Evolutionary conservation across 2,797 vertebrate species (phyloP), one percentile per base, ranked within the genome.

Genomic region (Gymnoscopelus braueri): DNA sequence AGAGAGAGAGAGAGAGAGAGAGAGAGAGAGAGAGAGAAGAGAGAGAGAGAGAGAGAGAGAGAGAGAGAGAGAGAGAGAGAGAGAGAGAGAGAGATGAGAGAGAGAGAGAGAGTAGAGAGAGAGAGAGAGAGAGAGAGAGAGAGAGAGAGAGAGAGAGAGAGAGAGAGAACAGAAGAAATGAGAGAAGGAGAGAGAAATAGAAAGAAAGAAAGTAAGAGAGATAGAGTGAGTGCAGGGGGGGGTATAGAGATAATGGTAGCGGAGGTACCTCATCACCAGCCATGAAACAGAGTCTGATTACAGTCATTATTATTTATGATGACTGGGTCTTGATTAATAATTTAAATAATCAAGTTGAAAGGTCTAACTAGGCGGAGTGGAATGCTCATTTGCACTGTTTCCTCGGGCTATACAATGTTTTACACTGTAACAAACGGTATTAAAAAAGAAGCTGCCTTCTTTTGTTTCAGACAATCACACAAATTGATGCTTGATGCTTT

Each of bases 231-330:
- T 13, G 50, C 12, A 15, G n/a, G 32, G 56, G 8, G 13, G n/a
- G 59, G n/a, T 26, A 79, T 81, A 77, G 83, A 74, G 75, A 80
- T 83, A 84, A 89, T 88, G 82, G 65, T 85, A 87, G 76, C 69
- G 72, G 77, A 88, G 77, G 69, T 78, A 77, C 13, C 76, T 89
- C 87, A 78, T 84, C 85, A 90, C 57, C 77, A 82, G 61, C 81
- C 86, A 85, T 83, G 79, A 80, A 88, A 83, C 77, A 67, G 39
- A 64, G 57, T 85, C 52, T 91, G 84, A 92, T 92, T 89, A 79
- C 75, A 86, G 71, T 76, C 81, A 78, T 81, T 81, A 87, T 86
- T 86, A 82, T 73, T 88, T 82, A 80, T 72, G 78, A 84, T 88
- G 77, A 88, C 68, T 81, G 50, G 32, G 60, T 55, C 75, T 44